phyloP scores from a whole-genome alignment of 1,140 invertebrate genomes.

The Carposina sasakii region DNA sequence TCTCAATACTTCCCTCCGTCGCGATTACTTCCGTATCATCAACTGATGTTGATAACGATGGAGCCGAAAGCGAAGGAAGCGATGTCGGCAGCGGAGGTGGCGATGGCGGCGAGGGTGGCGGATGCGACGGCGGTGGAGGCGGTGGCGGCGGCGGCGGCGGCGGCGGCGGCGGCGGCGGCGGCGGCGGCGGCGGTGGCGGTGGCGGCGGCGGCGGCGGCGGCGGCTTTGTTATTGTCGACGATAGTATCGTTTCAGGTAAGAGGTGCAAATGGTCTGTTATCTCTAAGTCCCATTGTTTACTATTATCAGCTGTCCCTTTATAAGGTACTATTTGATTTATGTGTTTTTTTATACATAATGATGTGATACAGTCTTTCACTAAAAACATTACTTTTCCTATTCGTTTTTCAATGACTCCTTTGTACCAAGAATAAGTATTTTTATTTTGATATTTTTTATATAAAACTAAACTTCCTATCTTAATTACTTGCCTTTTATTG shows the following conservation, averaged over 20 bases:
- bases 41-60: no score
- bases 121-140: neutral
- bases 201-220: neutral
- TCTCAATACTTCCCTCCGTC: no score
- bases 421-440: slow-evolving; percentile 1
- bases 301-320: neutral
- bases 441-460: slow-evolving; percentile 9
- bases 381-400: slow-evolving; percentile 6
- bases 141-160: neutral
- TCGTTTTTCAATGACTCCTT: slow-evolving; percentile 3
- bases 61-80: no score
- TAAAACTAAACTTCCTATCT: neutral
- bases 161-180: neutral
- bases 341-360: neutral
- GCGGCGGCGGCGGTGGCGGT: neutral
- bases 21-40: no score
- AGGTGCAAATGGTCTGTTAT: neutral
- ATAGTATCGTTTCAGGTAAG: neutral
- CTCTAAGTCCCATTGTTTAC: no score
- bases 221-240: no score
- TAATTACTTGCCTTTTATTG: neutral
- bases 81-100: no score
- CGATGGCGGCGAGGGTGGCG: neutral
- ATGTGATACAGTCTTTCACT: neutral
- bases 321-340: slow-evolving; percentile 5